Evolutionary conservation across 2,113 vertebrate species (phyloP).

Genomic region (Dasyurus viverrinus): DNA sequence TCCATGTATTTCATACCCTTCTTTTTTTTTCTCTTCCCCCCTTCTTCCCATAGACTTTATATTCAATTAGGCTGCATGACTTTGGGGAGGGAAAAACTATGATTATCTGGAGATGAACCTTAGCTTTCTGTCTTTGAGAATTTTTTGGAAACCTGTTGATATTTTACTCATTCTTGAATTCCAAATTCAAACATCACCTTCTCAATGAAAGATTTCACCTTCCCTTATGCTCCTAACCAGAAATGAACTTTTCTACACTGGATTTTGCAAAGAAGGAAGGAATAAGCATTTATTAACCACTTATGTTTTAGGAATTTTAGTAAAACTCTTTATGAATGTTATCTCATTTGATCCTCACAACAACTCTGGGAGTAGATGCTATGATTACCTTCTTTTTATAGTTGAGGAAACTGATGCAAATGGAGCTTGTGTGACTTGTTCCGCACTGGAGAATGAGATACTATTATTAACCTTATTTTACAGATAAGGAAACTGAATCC

Average conservation of each 20-base stretch:
- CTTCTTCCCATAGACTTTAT: background rate
- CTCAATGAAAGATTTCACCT: background rate
- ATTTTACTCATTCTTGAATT: background rate
- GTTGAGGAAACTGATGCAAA: background rate
- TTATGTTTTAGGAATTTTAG: background rate
- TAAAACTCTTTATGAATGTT: background rate
- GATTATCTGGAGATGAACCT: background rate
- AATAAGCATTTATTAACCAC: background rate
- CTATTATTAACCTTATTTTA: too few species aligned
- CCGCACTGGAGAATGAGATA: too few species aligned
- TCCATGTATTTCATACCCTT: conserved; percentile 9
- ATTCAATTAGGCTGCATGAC: background rate
- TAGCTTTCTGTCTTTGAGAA: background rate
- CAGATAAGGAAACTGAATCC: too few species aligned
- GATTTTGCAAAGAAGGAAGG: background rate
- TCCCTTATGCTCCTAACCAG: background rate
- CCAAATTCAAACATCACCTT: background rate
- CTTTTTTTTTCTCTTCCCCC: conserved; percentile 9
- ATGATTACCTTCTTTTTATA: background rate
- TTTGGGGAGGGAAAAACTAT: background rate
- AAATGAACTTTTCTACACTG: background rate
- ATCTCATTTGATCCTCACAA: background rate
- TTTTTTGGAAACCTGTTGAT: background rate
- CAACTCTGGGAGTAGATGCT: background rate
- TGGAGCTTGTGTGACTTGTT: too few species aligned